Evolutionary conservation across 2,113 vertebrate genomes (phyloP).

Genomic region (Bos indicus): DNA sequence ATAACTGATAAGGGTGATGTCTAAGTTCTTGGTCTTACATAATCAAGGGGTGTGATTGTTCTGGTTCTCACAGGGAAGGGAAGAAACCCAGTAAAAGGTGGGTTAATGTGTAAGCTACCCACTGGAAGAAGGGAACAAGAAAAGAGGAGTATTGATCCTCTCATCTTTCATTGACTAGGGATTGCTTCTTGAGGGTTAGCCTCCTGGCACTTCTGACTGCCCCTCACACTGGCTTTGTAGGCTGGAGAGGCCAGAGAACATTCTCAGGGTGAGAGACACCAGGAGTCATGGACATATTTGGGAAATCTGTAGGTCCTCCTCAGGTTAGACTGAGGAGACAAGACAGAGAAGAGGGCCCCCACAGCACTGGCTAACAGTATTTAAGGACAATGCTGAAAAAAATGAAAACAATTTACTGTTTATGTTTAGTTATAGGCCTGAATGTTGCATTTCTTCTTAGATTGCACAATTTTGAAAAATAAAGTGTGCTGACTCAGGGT

Average conservation of each 20-base stretch:
- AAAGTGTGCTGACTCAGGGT: background rate
- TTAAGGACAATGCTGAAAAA: background rate
- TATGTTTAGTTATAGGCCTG: background rate
- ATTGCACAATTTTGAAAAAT: background rate
- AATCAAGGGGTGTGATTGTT: background rate
- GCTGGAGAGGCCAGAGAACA: background rate
- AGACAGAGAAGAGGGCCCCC: rapidly evolving
- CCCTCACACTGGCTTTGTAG: background rate
- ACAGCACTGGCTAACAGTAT: background rate
- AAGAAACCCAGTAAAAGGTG: background rate
- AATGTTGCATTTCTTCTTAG: background rate
- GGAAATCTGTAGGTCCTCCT: background rate
- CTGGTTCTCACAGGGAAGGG: background rate
- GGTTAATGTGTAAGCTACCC: background rate
- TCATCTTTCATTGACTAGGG: background rate
- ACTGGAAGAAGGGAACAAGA: background rate
- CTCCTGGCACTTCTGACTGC: background rate
- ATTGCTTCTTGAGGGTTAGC: background rate
- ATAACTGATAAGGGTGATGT: background rate
- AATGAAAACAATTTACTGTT: background rate
- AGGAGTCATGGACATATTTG: background rate
- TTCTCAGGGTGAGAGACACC: background rate
- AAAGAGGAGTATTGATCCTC: background rate
- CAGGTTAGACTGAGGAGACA: background rate
- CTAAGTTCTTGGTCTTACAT: background rate